These are phyloP conservation scores for Tetraodon nigroviridis DNA, from an alignment of 2,113 vertebrate genomes.

Conservation along the genomic window DNA sequence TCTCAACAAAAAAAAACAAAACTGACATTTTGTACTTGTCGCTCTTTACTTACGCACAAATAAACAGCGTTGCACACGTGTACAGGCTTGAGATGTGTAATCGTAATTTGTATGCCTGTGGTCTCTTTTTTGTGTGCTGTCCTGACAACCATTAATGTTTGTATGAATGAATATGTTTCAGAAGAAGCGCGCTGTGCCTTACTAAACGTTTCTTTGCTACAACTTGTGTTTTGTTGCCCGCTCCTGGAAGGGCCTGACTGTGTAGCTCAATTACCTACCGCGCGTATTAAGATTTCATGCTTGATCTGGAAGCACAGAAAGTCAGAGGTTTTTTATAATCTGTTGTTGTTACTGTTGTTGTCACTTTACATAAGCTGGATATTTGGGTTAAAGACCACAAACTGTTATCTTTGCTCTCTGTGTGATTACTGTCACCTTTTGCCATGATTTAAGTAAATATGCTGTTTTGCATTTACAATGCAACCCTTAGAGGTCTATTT, in stretches of 20 bases:
- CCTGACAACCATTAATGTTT: slow-evolving; percentile 12
- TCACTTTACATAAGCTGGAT: slow-evolving; percentile 56
- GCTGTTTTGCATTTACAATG: slow-evolving; percentile 61
- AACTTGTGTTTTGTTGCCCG: slow-evolving; percentile 32
- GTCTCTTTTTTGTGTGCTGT: slow-evolving; percentile 31
- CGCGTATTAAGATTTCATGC: slow-evolving; percentile 18
- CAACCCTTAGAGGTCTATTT: slow-evolving; percentile 66
- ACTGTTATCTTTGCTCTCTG: slow-evolving; percentile 32
- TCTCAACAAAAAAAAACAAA: slow-evolving; percentile 9
- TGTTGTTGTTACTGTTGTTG: slow-evolving; percentile 34
- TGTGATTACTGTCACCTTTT: slow-evolving; percentile 44
- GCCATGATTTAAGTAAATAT: slow-evolving; percentile 43
- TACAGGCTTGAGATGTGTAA: slow-evolving; percentile 44
- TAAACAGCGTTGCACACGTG: slow-evolving; percentile 49
- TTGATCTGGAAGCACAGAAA: slow-evolving; percentile 34
- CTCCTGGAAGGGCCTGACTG: slow-evolving; percentile 20
- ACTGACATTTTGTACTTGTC: slow-evolving; percentile 33
- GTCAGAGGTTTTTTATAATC: slow-evolving; percentile 20
- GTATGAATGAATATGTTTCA: slow-evolving; percentile 20
- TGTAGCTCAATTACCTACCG: slow-evolving; percentile 46
- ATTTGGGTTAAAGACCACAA: slow-evolving; percentile 37
- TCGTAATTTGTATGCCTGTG: slow-evolving; percentile 40
- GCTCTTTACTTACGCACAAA: slow-evolving; percentile 59
- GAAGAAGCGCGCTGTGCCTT: slow-evolving; percentile 40
- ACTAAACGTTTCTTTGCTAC: slow-evolving; percentile 33